Percentiles rank a stretch among this genome's conserved stretches.
phyloP scores from a whole-genome alignment of 1,140 invertebrate species.

The Copidosoma floridanum region DNA sequence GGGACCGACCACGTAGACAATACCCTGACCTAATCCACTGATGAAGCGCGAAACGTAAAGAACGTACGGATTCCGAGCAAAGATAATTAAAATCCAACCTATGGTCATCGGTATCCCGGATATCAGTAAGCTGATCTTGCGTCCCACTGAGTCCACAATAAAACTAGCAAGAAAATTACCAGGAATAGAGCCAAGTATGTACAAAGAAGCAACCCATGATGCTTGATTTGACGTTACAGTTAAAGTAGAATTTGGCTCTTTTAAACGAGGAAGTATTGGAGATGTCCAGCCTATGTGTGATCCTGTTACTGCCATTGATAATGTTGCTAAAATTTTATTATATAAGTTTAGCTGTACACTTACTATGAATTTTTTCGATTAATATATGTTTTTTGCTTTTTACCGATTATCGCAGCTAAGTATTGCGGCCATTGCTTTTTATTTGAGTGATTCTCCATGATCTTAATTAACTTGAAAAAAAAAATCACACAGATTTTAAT shows the following conservation, averaged over 20 bases:
- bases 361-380: too few species aligned
- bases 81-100: constrained; percentile 44
- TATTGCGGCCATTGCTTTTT: too few species aligned
- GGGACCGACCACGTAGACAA: constrained; percentile 54
- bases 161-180: constrained; percentile 39
- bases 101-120: constrained; percentile 41
- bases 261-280: constrained; percentile 43
- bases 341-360: too few species aligned
- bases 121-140: constrained; percentile 39
- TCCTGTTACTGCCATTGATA: too few species aligned
- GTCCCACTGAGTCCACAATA: constrained; percentile 44
- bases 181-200: constrained; percentile 40
- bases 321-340: too few species aligned
- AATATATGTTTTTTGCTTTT: too few species aligned
- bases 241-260: constrained; percentile 27
- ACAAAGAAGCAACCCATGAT: constrained; percentile 45
- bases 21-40: constrained; percentile 56
- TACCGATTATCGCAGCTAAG: too few species aligned
- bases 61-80: constrained; percentile 33
- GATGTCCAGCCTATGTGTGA: constrained; percentile 48
- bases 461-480: too few species aligned
- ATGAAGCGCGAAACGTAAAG: constrained; percentile 43
- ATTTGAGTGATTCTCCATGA: too few species aligned
- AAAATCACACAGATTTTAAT: too few species aligned
- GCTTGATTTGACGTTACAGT: constrained; percentile 38